phyloP scores from a whole-genome alignment of 2,113 vertebrate genomes.

The Edolisoma coerulescens region DNA sequence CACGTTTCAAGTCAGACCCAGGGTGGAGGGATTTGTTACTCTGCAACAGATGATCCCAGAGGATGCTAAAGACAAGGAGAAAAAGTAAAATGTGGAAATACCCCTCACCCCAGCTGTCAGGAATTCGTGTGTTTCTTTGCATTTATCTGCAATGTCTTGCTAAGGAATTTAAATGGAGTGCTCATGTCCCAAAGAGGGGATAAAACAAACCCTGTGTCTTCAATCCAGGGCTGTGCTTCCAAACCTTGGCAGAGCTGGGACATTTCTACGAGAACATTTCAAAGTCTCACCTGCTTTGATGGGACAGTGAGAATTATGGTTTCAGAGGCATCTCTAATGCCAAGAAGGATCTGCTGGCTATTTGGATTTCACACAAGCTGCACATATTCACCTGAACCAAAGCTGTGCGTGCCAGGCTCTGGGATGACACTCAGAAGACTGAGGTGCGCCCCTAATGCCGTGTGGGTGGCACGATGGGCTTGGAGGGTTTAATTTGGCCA shows the following conservation, averaged over 20 bases:
- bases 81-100: not conserved
- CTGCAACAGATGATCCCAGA: not conserved
- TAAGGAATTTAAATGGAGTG: not conserved
- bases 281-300: not conserved
- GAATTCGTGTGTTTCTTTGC: not conserved
- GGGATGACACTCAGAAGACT: not conserved
- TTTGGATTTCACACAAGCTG: not conserved
- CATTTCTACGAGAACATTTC: not conserved
- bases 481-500: not conserved
- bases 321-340: not conserved
- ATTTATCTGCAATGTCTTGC: not conserved
- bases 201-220: not conserved
- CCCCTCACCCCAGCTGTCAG: fast-evolving
- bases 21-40: not conserved
- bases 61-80: not conserved
- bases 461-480: not conserved
- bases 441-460: not conserved
- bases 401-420: not conserved
- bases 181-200: not conserved
- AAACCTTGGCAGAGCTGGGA: not conserved
- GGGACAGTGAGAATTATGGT: not conserved
- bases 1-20: not conserved
- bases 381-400: not conserved
- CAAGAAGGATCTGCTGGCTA: not conserved
- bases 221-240: not conserved